These are phyloP conservation scores for Engraulis encrasicolus DNA, from an alignment of 2,113 vertebrate genomes.

Conservation along the genomic window DNA sequence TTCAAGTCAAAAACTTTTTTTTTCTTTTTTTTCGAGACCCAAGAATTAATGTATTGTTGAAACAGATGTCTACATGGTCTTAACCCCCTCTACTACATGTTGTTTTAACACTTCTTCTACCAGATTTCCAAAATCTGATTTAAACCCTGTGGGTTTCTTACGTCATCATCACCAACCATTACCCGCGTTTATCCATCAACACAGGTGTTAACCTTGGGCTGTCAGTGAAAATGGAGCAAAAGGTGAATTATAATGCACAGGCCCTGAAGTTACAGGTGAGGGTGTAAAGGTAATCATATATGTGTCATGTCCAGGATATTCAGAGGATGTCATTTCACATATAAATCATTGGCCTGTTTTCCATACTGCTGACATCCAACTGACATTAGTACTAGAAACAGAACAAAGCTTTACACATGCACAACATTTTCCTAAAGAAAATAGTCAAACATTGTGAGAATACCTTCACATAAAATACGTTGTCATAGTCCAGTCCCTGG, in stretches of 20 bases:
- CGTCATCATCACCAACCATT: too few species aligned
- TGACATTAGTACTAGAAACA: conserved; percentile 30
- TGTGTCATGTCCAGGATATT: neutral
- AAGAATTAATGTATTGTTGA: neutral
- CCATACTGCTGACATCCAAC: conserved; percentile 29
- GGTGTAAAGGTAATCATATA: conserved; percentile 2
- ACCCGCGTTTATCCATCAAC: neutral
- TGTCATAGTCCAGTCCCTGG: too few species aligned
- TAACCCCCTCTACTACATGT: neutral
- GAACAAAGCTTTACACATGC: conserved; percentile 36
- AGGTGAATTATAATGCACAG: neutral
- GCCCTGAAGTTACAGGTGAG: neutral
- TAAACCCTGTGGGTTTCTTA: too few species aligned
- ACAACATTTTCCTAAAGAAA: too few species aligned
- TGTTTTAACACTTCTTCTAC: too few species aligned
- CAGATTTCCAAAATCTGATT: too few species aligned
- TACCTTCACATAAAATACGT: too few species aligned
- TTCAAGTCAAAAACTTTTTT: neutral
- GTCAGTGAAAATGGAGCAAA: neutral
- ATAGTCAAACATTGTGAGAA: too few species aligned
- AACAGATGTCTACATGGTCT: neutral
- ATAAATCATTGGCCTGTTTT: conserved; percentile 31
- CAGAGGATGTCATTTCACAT: conserved; percentile 31
- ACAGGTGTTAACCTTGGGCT: neutral
- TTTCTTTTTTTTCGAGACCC: neutral